A percentile compares a stretch with the other conserved stretches of the same genome.
Conservation (phyloP, 2,113 vertebrate species). For the human (Homo sapiens) region GRCh38 chr3:80470001-80470500, state of each 20-base stretch:
- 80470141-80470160: slow-evolving; percentile 16
- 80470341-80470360: not conserved
- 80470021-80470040: slow-evolving; percentile 40
- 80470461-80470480: not conserved
- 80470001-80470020: slow-evolving; percentile 1
- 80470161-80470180: not conserved
- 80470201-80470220: slow-evolving; percentile 54
- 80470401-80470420: not conserved
- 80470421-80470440: not conserved
- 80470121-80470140: slow-evolving; percentile 5
- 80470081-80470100: not conserved
- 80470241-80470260: slow-evolving; percentile 67
- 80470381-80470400: not conserved
- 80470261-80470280: slow-evolving; percentile 76
- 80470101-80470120: not conserved
- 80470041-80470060: not conserved
- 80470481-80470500: not conserved
- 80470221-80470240: slow-evolving; percentile 56
- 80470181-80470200: slow-evolving; percentile 18
- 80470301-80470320: slow-evolving; percentile 47
- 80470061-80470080: not conserved
- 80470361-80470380: not conserved
- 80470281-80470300: slow-evolving; percentile 24
- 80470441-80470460: not conserved
- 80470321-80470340: not conserved